A percentile compares a stretch with the other conserved stretches of the same genome.
phyloP scores from a whole-genome alignment of 2,888 invertebrate species.

The Mythimna albipuncta region DNA sequence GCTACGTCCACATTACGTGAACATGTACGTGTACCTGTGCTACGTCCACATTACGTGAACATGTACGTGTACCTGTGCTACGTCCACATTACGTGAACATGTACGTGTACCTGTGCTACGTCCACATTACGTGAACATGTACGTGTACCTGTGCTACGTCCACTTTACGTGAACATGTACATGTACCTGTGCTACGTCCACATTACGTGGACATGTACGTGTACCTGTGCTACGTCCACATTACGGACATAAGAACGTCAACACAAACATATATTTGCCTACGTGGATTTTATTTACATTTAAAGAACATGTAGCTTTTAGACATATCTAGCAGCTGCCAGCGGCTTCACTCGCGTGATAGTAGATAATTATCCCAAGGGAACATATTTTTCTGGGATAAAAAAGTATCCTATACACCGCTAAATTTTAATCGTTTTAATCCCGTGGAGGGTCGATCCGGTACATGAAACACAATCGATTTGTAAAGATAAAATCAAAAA shows the following conservation, averaged over 20 bases:
- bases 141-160: neutral
- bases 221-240: constrained; percentile 10
- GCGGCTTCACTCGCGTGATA: too few species aligned
- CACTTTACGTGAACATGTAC: constrained; percentile 10
- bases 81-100: constrained; percentile 12
- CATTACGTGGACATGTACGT: constrained; percentile 10
- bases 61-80: neutral
- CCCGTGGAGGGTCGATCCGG: too few species aligned
- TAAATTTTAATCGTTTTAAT: too few species aligned
- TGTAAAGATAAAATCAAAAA: too few species aligned
- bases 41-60: constrained; percentile 15
- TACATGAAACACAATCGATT: too few species aligned
- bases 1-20: constrained; percentile 13
- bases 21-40: neutral
- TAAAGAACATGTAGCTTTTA: neutral
- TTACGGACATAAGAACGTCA: neutral
- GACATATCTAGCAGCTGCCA: neutral
- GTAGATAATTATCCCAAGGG: too few species aligned
- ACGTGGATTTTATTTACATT: constrained; percentile 8
- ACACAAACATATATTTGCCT: constrained; percentile 33
- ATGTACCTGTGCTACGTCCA: constrained; percentile 1
- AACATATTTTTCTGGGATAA: too few species aligned
- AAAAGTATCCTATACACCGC: too few species aligned
- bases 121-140: constrained; percentile 15
- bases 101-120: neutral